Evolutionary conservation across 2,888 invertebrate species (phyloP).

Genomic region (Acleris holmiana): DNA sequence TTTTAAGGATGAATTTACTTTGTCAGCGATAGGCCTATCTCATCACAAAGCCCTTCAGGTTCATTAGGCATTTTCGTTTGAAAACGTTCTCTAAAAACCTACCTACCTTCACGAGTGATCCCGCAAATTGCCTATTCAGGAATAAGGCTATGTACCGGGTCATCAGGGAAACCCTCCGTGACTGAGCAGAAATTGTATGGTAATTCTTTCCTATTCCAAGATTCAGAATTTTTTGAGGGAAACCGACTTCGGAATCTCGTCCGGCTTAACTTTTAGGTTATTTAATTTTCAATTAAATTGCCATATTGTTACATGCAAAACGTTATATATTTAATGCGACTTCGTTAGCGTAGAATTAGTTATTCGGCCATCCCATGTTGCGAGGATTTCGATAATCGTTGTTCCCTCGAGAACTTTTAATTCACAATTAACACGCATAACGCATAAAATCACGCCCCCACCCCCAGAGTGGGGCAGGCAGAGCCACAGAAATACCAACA

Average conservation of each 20-base stretch:
- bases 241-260: neutral
- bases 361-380: no score
- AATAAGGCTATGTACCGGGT: slow-evolving; percentile 40
- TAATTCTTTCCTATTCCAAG: slow-evolving; percentile 22
- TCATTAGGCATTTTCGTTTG: slow-evolving; percentile 54
- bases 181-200: slow-evolving; percentile 29
- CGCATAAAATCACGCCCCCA: no score
- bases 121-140: slow-evolving; percentile 54
- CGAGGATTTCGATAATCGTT: no score
- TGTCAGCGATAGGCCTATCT: slow-evolving; percentile 48
- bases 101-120: slow-evolving; percentile 37
- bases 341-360: no score
- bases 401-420: no score
- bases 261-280: neutral
- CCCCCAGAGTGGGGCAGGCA: no score
- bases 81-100: slow-evolving; percentile 49
- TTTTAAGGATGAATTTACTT: slow-evolving; percentile 10
- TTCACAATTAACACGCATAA: no score
- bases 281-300: neutral
- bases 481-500: no score
- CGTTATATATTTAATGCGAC: no score
- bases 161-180: slow-evolving; percentile 25
- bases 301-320: no score
- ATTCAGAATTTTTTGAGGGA: neutral
- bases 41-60: slow-evolving; percentile 58